phyloP scores from a whole-genome alignment of 2,888 invertebrate species.

The Acleris literana region DNA sequence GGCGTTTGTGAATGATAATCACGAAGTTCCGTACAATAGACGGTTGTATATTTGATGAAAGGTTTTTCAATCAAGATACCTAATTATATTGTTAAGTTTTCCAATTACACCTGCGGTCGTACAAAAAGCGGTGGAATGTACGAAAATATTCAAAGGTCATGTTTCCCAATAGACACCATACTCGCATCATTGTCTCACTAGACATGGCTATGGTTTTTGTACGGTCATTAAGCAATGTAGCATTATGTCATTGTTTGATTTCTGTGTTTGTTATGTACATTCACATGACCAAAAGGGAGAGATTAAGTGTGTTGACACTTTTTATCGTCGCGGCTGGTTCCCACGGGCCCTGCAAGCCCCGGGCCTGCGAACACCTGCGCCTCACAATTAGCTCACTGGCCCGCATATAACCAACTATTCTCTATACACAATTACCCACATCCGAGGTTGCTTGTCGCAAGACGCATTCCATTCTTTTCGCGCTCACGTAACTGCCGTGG shows the following conservation, averaged over 20 bases:
- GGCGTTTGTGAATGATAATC: no score
- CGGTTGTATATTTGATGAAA: no score
- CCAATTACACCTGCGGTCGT: neutral
- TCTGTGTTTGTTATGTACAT: conserved; percentile 51
- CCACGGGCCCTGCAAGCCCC: conserved; percentile 52
- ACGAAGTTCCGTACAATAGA: no score
- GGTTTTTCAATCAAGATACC: neutral
- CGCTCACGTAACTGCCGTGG: conserved; percentile 64
- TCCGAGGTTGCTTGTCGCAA: conserved; percentile 74
- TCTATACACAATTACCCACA: conserved; percentile 61
- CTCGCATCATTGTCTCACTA: conserved; percentile 6
- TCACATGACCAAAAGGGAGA: conserved; percentile 56
- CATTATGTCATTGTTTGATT: conserved; percentile 70
- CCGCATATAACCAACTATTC: conserved; percentile 47
- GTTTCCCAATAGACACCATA: conserved; percentile 2
- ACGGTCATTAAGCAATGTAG: conserved; percentile 58
- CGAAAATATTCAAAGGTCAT: neutral
- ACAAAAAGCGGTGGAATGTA: neutral
- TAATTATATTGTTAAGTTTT: neutral
- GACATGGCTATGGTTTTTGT: conserved; percentile 52
- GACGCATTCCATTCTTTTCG: conserved; percentile 68
- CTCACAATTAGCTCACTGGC: conserved; percentile 54
- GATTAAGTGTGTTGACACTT: conserved; percentile 62
- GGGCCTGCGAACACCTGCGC: conserved; percentile 66
- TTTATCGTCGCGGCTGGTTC: conserved; percentile 59